A percentile compares a stretch with the other conserved stretches of the same genome.
phyloP scores from a whole-genome alignment of 2,888 invertebrate species.

The Agrotis puta region DNA sequence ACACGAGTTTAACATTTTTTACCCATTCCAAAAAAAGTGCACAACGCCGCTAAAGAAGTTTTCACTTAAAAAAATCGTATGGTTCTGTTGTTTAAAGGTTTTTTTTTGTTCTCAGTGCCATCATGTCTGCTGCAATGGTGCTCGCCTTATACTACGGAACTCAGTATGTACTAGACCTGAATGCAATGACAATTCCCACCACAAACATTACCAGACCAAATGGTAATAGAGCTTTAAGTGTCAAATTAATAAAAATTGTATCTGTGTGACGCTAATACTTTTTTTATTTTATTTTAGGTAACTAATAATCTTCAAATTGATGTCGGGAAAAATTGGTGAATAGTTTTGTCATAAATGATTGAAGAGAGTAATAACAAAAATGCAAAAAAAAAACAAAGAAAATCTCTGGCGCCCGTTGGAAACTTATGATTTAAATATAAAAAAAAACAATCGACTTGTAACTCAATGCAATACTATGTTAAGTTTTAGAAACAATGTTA shows the following conservation, averaged over 20 bases:
- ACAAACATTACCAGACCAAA: background rate
- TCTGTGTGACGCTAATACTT: background rate
- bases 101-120: conserved; percentile 4
- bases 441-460: background rate
- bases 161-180: background rate
- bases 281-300: no score
- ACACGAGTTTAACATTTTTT: no score
- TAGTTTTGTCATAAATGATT: no score
- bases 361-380: no score
- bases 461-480: background rate
- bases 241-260: background rate
- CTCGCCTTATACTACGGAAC: background rate
- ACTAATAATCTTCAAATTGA: no score
- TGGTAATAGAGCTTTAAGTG: background rate
- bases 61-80: background rate
- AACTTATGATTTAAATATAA: background rate
- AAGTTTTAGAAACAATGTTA: background rate
- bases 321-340: no score
- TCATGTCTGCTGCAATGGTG: conserved; percentile 4
- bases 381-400: no score
- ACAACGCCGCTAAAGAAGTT: no score
- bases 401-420: no score
- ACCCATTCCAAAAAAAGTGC: no score
- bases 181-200: background rate
- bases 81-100: background rate